These are phyloP conservation scores for Danio choprae DNA, from an alignment of 2,797 vertebrate species.

Conservation along the genomic window DNA sequence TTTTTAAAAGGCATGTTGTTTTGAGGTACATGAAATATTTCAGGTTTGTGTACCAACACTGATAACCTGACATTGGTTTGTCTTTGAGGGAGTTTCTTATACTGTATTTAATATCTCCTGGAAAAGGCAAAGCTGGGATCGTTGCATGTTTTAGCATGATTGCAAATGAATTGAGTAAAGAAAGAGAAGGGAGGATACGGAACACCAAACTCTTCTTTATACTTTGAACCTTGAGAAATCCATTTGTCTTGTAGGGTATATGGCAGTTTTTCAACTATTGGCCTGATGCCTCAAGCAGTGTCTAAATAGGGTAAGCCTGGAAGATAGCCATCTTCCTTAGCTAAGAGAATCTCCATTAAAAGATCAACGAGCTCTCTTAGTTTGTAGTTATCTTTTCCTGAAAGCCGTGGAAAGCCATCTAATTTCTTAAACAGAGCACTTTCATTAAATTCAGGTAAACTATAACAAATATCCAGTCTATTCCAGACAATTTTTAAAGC, in stretches of 20 bases:
- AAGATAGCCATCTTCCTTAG: not conserved
- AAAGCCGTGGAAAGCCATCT: not conserved
- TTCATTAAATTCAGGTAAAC: too few species aligned
- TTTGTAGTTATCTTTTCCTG: not conserved
- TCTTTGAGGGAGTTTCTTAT: not conserved
- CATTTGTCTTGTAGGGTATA: slow-evolving; percentile 14
- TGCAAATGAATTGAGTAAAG: slow-evolving; percentile 71
- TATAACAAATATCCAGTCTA: not conserved
- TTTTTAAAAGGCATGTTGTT: not conserved
- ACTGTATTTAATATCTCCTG: not conserved
- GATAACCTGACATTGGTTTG: not conserved
- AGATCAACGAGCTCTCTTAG: not conserved
- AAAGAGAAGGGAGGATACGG: slow-evolving; percentile 80
- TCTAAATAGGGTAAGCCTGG: slow-evolving; percentile 5
- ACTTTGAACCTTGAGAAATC: slow-evolving; percentile 24
- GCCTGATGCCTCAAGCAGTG: not conserved
- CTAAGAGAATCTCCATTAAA: not conserved
- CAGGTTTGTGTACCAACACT: not conserved
- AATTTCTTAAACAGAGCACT: too few species aligned
- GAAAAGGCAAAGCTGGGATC: not conserved
- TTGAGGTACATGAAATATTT: not conserved
- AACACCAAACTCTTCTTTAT: not conserved
- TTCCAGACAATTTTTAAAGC: slow-evolving; percentile 6
- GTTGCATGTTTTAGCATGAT: not conserved
- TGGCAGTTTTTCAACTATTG: slow-evolving; percentile 5